Conservation (phyloP, 1,140 invertebrate genomes). For the Medauroidea extradentata region DNA sequence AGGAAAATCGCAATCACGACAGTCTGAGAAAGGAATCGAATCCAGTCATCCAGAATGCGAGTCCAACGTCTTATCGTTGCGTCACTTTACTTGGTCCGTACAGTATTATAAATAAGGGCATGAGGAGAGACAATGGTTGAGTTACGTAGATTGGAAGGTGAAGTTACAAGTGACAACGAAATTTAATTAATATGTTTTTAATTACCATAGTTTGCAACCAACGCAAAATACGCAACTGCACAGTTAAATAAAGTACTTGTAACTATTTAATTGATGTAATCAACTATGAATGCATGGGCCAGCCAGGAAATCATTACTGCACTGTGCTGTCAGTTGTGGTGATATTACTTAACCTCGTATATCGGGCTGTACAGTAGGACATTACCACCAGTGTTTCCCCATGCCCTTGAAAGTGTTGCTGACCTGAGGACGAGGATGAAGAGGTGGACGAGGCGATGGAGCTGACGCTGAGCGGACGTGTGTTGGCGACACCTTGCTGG, state of each 20-base stretch:
- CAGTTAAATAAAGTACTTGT: neutral
- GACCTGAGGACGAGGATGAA: slow-evolving; percentile 55
- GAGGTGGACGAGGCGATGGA: slow-evolving; percentile 79
- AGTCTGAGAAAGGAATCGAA: too few relatives aligned
- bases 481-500: neutral
- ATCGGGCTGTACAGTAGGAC: neutral
- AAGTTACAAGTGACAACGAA: too few relatives aligned
- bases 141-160: too few relatives aligned
- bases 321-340: neutral
- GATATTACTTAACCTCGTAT: too few relatives aligned
- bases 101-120: too few relatives aligned
- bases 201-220: too few relatives aligned
- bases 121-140: too few relatives aligned
- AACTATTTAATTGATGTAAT: neutral
- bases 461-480: slow-evolving; percentile 67
- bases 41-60: too few relatives aligned
- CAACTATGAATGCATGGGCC: neutral
- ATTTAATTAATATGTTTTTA: too few relatives aligned
- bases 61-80: too few relatives aligned
- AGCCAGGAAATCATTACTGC: neutral
- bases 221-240: neutral
- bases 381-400: neutral
- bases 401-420: neutral
- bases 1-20: too few relatives aligned
- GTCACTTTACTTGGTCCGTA: too few relatives aligned